Percentiles rank a stretch among this genome's conserved stretches.
Evolutionary conservation across 1,140 invertebrate genomes (phyloP).

Genomic region (Eufriesea mexicana): DNA sequence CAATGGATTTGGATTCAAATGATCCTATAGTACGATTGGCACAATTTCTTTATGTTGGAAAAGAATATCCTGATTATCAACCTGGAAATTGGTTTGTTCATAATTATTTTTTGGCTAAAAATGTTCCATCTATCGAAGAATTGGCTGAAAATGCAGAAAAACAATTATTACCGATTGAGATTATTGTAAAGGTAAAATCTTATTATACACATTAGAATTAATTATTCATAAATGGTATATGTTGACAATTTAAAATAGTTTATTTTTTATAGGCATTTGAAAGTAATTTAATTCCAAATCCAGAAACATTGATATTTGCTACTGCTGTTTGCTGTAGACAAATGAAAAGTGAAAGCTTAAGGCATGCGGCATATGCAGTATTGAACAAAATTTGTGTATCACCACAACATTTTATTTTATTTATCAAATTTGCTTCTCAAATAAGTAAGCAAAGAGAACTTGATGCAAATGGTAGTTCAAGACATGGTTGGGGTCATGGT

Average conservation of each 20-base stretch:
- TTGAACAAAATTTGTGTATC: slow-evolving; percentile 82
- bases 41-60: slow-evolving; percentile 83
- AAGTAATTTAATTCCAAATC: slow-evolving; percentile 82
- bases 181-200: slow-evolving; percentile 80
- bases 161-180: slow-evolving; percentile 79
- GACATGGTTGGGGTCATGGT: slow-evolving; percentile 85
- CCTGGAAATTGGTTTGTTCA: slow-evolving; percentile 83
- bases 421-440: slow-evolving; percentile 84
- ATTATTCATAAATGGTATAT: slow-evolving; percentile 33
- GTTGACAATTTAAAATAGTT: slow-evolving; percentile 17
- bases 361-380: slow-evolving; percentile 82
- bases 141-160: slow-evolving; percentile 74
- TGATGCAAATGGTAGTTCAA: slow-evolving; percentile 35
- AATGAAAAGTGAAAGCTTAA: slow-evolving; percentile 76
- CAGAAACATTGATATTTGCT: slow-evolving; percentile 84
- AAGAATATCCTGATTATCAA: slow-evolving; percentile 83
- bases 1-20: slow-evolving; percentile 48
- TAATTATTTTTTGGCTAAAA: slow-evolving; percentile 81
- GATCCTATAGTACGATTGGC: slow-evolving; percentile 73
- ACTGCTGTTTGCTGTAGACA: slow-evolving; percentile 83
- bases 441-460: slow-evolving; percentile 76
- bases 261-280: slow-evolving; percentile 79
- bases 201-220: neutral
- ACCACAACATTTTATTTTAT: slow-evolving; percentile 84
- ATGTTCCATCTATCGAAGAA: slow-evolving; percentile 79